Percentiles rank a stretch among this genome's conserved stretches.
These are phyloP conservation scores for Cheilosia urbana DNA, from an alignment of 2,888 invertebrate species.

Conservation along the genomic window DNA sequence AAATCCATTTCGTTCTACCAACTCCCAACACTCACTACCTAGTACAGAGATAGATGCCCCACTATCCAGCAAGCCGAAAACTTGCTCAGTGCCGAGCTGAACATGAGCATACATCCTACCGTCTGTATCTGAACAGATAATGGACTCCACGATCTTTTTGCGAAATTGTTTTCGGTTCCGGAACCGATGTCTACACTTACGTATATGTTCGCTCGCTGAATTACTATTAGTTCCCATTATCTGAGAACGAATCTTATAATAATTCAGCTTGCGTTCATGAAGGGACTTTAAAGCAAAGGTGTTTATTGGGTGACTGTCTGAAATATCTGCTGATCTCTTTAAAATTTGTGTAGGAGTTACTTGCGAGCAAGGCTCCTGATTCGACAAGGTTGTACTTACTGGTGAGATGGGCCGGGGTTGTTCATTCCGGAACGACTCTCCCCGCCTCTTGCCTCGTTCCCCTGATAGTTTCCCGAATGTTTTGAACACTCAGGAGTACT, in stretches of 20 bases:
- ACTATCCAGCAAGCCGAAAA: background rate
- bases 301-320: too few species aligned
- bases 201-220: background rate
- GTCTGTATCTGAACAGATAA: background rate
- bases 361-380: background rate
- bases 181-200: background rate
- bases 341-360: too few species aligned
- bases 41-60: background rate
- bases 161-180: background rate
- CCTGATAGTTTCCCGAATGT: background rate
- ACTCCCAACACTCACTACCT: too few species aligned
- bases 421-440: background rate
- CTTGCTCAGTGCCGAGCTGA: background rate
- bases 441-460: background rate
- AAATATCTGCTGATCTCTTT: too few species aligned
- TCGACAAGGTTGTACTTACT: background rate
- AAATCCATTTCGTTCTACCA: too few species aligned
- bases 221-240: background rate
- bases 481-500: background rate
- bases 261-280: too few species aligned
- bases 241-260: background rate
- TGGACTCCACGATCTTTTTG: slow-evolving; percentile 2
- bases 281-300: too few species aligned
- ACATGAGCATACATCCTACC: background rate
- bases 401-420: background rate